Base-by-base conservation (phyloP, 1,140 invertebrate species). In the Oedothorax gibbosus region DNA sequence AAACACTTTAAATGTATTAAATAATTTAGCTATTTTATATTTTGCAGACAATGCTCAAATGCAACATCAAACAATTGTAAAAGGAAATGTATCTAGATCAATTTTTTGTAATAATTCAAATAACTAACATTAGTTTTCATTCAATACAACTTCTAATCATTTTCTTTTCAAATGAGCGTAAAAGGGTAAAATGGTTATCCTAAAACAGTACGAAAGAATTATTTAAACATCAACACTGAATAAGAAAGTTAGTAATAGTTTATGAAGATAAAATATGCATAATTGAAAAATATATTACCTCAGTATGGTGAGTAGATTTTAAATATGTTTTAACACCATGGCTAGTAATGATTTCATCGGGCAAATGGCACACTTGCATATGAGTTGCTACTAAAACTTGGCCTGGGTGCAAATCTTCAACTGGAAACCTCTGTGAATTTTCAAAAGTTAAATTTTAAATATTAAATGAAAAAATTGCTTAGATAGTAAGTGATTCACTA, bases 381-480 rank as follows among this genome's bases (percentile, higher is more conserved):
- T 84, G 81, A 75, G 81, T 84, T 18, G 71, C 81, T 66, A 84
- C 81, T 56, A 84, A 66, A 8, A 84, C 81, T 68, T 84, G 81
- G 11, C 81, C 81, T 14, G 81, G 81, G 20, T 84, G 81, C 14
- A 84, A 20, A 35, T 84, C 81, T 12, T 76, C 72, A 50, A 84
- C 64, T 50, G 56, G 21, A 49, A 75, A 84, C 21, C 81, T 66
- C 81, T 84, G 11, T 21, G 76, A 53, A 64, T 12, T 56, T 18
- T 75, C 3, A 56, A 75, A 21, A 66, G 0, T 11, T 20, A 20
- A 66, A 11, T 9, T 66, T 35, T 21, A 66, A 66, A 66, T 21
- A 21, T 66, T 18, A 18, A 18, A 66, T 21, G 1, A 35, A 35
- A 21, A 66, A 66, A 66, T n/a, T 66, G 64, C 35, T 35, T 35